phyloP scores from a whole-genome alignment of 2,797 vertebrate species.

The Bryconaethiops microstoma region DNA sequence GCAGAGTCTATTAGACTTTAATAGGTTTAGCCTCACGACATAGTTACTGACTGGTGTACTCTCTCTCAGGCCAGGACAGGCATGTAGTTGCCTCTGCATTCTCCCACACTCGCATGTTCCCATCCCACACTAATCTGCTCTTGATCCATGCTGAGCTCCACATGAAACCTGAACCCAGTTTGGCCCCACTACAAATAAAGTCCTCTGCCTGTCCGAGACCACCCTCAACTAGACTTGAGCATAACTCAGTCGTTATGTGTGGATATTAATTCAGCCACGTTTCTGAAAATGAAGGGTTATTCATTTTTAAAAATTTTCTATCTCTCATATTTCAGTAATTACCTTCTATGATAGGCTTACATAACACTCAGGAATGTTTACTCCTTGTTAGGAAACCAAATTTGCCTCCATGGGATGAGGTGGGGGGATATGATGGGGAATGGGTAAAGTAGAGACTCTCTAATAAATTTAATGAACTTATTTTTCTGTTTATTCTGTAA shows the following conservation, averaged over 20 bases:
- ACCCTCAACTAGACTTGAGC: conserved; percentile 62
- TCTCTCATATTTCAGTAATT: conserved; percentile 42
- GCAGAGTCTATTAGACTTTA: neutral
- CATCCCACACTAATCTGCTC: conserved; percentile 71
- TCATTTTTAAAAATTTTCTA: conserved; percentile 19
- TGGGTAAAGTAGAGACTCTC: conserved; percentile 15
- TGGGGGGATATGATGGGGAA: neutral
- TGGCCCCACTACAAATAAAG: conserved; percentile 72
- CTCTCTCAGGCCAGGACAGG: conserved; percentile 59
- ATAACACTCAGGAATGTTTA: conserved; percentile 41
- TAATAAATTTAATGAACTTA: conserved; percentile 30
- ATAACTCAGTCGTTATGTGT: neutral
- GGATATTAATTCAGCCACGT: neutral
- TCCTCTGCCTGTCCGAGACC: conserved; percentile 56
- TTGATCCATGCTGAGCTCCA: conserved; percentile 71
- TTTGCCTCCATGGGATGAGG: conserved; percentile 35
- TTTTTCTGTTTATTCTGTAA: conserved; percentile 51
- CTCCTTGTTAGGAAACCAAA: conserved; percentile 35
- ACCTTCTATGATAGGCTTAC: conserved; percentile 30
- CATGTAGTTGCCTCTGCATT: conserved; percentile 60
- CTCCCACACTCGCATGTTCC: conserved; percentile 63
- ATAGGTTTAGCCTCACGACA: neutral
- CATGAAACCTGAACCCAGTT: conserved; percentile 71
- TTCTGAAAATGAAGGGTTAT: conserved; percentile 26
- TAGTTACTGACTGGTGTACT: neutral